Percentiles rank a stretch among this genome's conserved stretches.
phyloP scores from a whole-genome alignment of 2,888 invertebrate genomes.

The Acronicta leporina region DNA sequence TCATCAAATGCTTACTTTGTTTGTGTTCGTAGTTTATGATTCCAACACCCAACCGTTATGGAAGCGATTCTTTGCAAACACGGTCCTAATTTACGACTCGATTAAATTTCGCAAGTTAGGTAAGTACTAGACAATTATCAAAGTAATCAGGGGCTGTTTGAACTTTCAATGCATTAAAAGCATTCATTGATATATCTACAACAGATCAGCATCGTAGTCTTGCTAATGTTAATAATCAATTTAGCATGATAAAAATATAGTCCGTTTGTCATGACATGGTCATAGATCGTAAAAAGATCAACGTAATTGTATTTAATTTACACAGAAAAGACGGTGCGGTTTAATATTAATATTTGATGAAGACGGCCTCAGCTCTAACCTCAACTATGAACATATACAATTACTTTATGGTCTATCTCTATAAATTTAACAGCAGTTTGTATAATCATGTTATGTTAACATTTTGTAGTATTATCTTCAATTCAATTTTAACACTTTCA shows the following conservation, averaged over 20 bases:
- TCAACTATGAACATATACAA: constrained; percentile 1
- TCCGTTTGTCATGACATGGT: background rate
- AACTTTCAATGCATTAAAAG: constrained; percentile 9
- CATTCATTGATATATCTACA: background rate
- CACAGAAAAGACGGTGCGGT: no score
- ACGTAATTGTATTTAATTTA: no score
- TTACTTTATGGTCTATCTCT: constrained; percentile 2
- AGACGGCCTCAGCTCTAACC: background rate
- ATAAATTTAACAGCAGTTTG: background rate
- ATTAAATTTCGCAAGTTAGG: constrained; percentile 7
- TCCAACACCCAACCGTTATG: constrained; percentile 37
- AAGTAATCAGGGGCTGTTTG: background rate
- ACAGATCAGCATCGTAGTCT: no score
- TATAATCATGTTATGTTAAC: no score
- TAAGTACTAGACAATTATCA: no score
- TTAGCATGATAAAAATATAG: constrained; percentile 7
- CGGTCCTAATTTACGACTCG: constrained; percentile 13
- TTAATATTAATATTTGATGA: no score
- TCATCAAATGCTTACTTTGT: constrained; percentile 64
- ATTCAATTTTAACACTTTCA: background rate
- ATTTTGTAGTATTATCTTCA: background rate
- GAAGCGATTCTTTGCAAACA: constrained; percentile 20
- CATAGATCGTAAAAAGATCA: no score
- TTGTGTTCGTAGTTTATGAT: constrained; percentile 55
- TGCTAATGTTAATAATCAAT: constrained; percentile 1